Base-by-base conservation (phyloP, 2,888 invertebrate genomes). In the Cephus rjabovi region DNA sequence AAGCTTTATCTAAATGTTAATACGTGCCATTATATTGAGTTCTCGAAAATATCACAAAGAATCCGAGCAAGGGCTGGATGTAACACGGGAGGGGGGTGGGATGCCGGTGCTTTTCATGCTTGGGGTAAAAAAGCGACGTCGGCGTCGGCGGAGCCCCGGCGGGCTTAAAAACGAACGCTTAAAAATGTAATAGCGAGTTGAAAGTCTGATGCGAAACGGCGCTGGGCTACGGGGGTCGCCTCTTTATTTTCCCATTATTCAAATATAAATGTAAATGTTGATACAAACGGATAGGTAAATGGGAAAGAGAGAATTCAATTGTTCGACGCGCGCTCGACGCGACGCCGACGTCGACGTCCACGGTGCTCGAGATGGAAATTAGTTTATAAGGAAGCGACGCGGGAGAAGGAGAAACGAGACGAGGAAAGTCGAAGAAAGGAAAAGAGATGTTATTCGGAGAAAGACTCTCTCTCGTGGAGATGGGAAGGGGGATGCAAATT, bases 251-350 rank as follows among this genome's bases (percentile, higher is more conserved):
- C 87, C 91, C 90, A 91, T 91, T 91, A 91, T 91, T 91, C 91
- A 91, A 91, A 91, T 91, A 91, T 91, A 91, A 91, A 91, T 91
- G 91, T 91, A 91, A 91, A 91, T 91, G 91, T 91, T 91, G 91
- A 90, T 91, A 91, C 91, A 91, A 91, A 91, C 90, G 91, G 90
- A 91, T 91, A 91, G 91, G 90, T 90, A 90, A 90, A 90, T 90
- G 90, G 90, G 90, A 91, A 89, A 90, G 90, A 90, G 90, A 90
- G 90, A 90, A 91, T 91, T 91, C 88, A 90, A 91, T 91, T 91
- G 91, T 91, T 90, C 86, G 85, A 82, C 87, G 84, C 84, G 86
- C 83, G 86, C 73, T 33, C 70, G 77, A 81, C 76, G 70, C 77
- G 69, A 71, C 73, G 40, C 12, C 76, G 80, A 77, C 81, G 81